Conservation (phyloP, 2,113 vertebrate genomes). For the Brachyhypopomus occidentalis region DNA sequence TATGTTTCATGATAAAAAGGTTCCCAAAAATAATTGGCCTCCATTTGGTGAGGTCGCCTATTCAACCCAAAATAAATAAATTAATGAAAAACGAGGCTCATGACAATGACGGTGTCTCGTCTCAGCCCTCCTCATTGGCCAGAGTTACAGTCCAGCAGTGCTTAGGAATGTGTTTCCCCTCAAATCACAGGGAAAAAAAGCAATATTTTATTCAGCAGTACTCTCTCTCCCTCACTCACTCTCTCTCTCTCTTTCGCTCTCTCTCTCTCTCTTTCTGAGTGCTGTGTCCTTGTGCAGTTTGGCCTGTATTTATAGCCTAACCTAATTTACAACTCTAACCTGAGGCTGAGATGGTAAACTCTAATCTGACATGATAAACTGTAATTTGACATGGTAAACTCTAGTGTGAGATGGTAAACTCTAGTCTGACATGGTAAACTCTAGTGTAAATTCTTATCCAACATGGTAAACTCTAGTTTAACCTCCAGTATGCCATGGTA, state of each 20-base stretch:
- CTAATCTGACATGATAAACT: too few relatives aligned
- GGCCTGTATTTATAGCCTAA: slow-evolving; percentile 30
- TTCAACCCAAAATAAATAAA: slow-evolving; percentile 40
- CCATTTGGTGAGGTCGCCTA: slow-evolving; percentile 37
- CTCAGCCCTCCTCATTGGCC: slow-evolving; percentile 1
- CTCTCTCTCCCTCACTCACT: not conserved
- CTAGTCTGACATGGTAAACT: too few relatives aligned
- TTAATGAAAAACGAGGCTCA: slow-evolving; percentile 30
- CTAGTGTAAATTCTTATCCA: too few relatives aligned
- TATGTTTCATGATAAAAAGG: slow-evolving; percentile 40
- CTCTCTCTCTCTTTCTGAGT: slow-evolving; percentile 22
- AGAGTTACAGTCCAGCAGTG: slow-evolving; percentile 38
- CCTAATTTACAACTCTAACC: slow-evolving; percentile 49
- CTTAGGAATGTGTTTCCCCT: slow-evolving; percentile 32
- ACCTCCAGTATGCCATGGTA: too few relatives aligned
- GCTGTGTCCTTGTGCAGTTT: slow-evolving; percentile 33
- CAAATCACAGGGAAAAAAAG: slow-evolving; percentile 27
- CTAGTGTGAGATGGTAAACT: too few relatives aligned
- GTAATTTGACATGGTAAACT: too few relatives aligned
- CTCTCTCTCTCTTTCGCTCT: not conserved
- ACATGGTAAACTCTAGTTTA: too few relatives aligned
- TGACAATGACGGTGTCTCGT: slow-evolving; percentile 29
- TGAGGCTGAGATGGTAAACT: slow-evolving; percentile 16
- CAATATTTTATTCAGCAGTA: slow-evolving; percentile 47
- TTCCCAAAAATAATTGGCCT: slow-evolving; percentile 38